A percentile compares a stretch with the other conserved stretches of the same genome.
Evolutionary conservation across 2,113 vertebrate genomes (phyloP).

Genomic region (Trematocara unimaculatum): DNA sequence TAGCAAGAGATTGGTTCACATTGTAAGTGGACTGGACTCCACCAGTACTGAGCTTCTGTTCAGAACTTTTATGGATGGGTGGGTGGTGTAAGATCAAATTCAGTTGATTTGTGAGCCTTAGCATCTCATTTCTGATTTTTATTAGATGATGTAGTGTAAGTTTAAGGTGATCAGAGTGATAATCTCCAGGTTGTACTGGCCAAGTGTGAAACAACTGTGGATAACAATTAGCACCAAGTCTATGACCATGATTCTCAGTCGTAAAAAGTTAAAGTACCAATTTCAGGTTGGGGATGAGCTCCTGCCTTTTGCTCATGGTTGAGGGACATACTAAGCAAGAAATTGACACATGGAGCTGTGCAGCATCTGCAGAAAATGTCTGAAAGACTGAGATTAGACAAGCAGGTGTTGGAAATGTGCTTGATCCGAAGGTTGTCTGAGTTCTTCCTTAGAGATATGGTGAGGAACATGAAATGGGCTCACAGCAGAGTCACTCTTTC

Average conservation of each 20-base stretch:
- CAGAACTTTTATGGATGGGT: neutral
- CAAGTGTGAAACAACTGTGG: neutral
- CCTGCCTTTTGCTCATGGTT: neutral
- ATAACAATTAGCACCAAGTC: neutral
- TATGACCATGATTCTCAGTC: neutral
- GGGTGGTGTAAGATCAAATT: neutral
- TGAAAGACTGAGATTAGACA: neutral
- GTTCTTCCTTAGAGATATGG: neutral
- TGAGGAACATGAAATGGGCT: neutral
- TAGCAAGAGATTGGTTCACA: neutral
- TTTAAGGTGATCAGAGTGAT: neutral
- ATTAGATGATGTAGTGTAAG: neutral
- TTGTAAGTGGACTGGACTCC: neutral
- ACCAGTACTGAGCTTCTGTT: neutral
- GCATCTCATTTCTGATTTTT: neutral
- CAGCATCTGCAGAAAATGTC: neutral
- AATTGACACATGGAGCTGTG: neutral
- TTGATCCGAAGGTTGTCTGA: neutral
- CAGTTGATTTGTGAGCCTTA: neutral
- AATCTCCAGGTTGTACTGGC: neutral
- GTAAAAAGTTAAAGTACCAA: neutral
- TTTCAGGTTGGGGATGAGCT: neutral
- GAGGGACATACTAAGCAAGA: neutral
- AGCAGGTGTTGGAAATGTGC: neutral
- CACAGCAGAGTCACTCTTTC: neutral